Conservation (phyloP, 2,113 vertebrate genomes). For the Aegotheles bennettii region DNA sequence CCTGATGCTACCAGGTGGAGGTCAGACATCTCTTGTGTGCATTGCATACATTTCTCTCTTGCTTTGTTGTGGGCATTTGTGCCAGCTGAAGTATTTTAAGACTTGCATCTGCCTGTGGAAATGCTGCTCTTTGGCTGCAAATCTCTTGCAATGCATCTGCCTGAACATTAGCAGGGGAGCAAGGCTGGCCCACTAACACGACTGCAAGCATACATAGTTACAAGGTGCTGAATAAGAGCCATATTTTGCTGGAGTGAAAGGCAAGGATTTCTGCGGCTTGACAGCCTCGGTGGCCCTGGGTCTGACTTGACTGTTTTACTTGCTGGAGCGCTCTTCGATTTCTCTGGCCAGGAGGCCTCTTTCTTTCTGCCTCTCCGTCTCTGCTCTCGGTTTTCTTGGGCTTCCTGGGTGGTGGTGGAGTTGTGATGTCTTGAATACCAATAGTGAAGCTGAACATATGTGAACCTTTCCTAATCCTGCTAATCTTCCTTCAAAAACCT, state of each 20-base stretch:
- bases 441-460: constrained; percentile 96
- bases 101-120: not conserved
- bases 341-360: not conserved
- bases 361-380: not conserved
- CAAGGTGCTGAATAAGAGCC: not conserved
- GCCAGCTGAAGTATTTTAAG: not conserved
- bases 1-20: rapidly evolving
- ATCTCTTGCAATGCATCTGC: rapidly evolving
- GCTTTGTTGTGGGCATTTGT: not conserved
- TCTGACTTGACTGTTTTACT: not conserved
- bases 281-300: not conserved
- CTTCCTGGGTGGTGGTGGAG: constrained; percentile 85
- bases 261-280: not conserved
- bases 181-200: not conserved
- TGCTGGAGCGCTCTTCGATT: not conserved
- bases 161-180: not conserved
- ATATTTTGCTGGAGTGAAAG: not conserved
- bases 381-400: constrained; percentile 21
- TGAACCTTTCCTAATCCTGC: constrained; percentile 95
- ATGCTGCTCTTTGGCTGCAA: not conserved
- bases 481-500: constrained; percentile 93
- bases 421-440: constrained; percentile 88
- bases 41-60: not conserved
- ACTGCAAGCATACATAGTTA: not conserved
- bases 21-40: not conserved